phyloP scores from a whole-genome alignment of 1,140 invertebrate species.

The Propsilocerus akamusi region DNA sequence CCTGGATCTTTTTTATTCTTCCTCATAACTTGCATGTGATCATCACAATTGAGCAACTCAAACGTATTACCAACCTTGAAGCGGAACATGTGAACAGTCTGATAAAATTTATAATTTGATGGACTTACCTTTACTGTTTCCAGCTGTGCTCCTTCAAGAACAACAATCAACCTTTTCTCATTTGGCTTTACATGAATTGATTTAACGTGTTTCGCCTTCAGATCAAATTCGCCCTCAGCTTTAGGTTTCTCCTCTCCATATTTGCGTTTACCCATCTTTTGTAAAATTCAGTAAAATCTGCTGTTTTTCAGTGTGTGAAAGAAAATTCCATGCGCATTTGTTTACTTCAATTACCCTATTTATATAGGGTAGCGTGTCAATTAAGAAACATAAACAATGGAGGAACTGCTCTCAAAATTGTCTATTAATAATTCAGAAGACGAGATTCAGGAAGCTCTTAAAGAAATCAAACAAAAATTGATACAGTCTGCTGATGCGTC shows the following conservation, averaged over 20 bases:
- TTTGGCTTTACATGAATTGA: constrained; percentile 22
- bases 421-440: not conserved
- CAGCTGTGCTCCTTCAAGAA: constrained; percentile 84
- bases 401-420: too few relatives aligned
- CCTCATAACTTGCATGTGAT: constrained; percentile 66
- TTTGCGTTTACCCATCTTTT: constrained; percentile 4
- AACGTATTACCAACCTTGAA: constrained; percentile 65
- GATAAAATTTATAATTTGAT: not conserved
- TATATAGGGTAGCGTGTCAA: too few relatives aligned
- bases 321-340: too few relatives aligned
- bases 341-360: too few relatives aligned
- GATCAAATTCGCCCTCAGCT: constrained; percentile 21
- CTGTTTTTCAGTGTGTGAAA: too few relatives aligned
- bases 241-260: not conserved
- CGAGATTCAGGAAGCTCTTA: not conserved
- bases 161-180: constrained; percentile 81
- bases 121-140: constrained; percentile 81
- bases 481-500: not conserved
- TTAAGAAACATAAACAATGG: too few relatives aligned
- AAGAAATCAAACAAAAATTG: not conserved
- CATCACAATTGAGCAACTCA: constrained; percentile 87
- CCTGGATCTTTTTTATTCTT: constrained; percentile 72
- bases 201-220: constrained; percentile 20
- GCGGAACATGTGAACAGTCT: not conserved
- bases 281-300: too few relatives aligned